phyloP scores from a whole-genome alignment of 2,113 vertebrate genomes.

The Sylvietta virens region DNA sequence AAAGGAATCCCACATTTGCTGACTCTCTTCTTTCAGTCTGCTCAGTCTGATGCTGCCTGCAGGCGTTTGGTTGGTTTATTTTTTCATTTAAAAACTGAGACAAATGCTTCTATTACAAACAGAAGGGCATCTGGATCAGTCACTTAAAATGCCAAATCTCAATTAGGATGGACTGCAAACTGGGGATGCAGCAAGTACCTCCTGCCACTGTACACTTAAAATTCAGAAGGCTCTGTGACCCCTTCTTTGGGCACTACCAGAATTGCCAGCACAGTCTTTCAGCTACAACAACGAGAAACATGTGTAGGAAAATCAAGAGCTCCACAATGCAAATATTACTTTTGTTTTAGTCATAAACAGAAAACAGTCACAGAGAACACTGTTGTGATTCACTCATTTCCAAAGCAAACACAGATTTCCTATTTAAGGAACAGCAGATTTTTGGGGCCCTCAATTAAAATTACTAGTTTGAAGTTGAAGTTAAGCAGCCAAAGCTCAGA shows the following conservation, averaged over 20 bases:
- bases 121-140: not conserved
- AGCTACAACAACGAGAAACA: not conserved
- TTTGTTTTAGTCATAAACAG: constrained; percentile 12
- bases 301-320: not conserved
- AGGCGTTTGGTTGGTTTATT: not conserved
- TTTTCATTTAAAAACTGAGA: not conserved
- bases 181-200: not conserved
- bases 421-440: constrained; percentile 4
- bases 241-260: not conserved
- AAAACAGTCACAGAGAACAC: not conserved
- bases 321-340: not conserved
- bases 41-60: not conserved
- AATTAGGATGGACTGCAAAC: not conserved
- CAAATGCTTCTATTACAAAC: not conserved
- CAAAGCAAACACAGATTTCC: constrained; percentile 3
- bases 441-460: not conserved
- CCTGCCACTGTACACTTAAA: not conserved
- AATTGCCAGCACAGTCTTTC: not conserved
- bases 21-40: not conserved
- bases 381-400: not conserved
- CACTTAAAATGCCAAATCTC: not conserved
- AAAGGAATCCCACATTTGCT: not conserved
- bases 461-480: not conserved
- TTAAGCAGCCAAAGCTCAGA: not conserved
- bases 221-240: not conserved